Evolutionary conservation across 2,797 vertebrate genomes (phyloP), one percentile per base, ranked within the genome.

Genomic region (Synanceia verrucosa): DNA sequence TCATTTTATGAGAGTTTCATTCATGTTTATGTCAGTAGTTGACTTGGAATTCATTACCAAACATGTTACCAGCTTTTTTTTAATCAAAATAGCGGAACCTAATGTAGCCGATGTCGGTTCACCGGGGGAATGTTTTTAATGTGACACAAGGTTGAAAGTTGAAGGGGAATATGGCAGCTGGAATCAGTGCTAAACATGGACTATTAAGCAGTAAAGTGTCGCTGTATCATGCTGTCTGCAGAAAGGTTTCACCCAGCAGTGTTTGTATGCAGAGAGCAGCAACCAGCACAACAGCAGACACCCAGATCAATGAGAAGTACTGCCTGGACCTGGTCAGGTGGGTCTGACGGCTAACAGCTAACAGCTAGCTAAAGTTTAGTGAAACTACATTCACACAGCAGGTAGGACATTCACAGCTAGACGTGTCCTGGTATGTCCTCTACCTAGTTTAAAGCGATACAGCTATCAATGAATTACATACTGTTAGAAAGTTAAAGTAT

Each of bases 251-350:
- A 2, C 76, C 83, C 8, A 28, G 14, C 31, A 10, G 48, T 10
- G 41, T 63, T 4, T 64, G 70, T 21, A 1, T 69, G 2, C 82
- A 57, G 1, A 83, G 68, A 34, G 56, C 60, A n/a, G 51, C 85
- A 6, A 67, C 68, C 46, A 74, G 79, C 73, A 64, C 87, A 2
- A 33, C 79, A 0, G 19, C 41, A 1, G 82, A 79, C 7, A 41
- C 75, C 0, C 82, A 78, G 1, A 70, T 86, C 18, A 84, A 82
- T 16, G 85, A 94, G 19, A 89, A 90, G 13, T 94, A 73, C 85
- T 95, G 94, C 6, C 62, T 94, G 79, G 82, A 93, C 5, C 78
- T 94, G 60, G 93, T 94, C 44, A 87, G 93, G 94, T 95, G 76
- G 71, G 92, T 86, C 23, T 33, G 26, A 21, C 65, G 19, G 3